A percentile compares a stretch with the other conserved stretches of the same genome.
These are phyloP conservation scores for Nebria salina DNA, from an alignment of 2,888 invertebrate species.

Conservation along the genomic window DNA sequence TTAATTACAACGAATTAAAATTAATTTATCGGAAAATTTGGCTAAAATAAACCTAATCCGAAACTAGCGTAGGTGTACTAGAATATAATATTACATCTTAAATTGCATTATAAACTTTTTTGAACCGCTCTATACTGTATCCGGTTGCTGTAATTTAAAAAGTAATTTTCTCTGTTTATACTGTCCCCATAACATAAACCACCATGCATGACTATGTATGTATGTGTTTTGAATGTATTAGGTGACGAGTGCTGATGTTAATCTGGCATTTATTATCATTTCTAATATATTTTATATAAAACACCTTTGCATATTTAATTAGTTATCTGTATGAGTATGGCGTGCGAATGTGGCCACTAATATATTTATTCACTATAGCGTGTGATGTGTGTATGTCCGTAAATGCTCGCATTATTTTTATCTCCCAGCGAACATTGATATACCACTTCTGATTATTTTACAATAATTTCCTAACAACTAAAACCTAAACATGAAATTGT, in stretches of 20 bases:
- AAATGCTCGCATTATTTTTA: conserved; percentile 2
- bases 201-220: not conserved
- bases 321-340: conserved; percentile 18
- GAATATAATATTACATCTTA: too few relatives aligned
- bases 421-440: not conserved
- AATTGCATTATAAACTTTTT: too few relatives aligned
- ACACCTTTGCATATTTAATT: conserved; percentile 28
- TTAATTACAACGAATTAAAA: too few relatives aligned
- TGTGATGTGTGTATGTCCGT: not conserved
- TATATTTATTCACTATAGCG: conserved; percentile 7
- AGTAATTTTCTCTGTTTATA: not conserved
- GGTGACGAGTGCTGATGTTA: conserved; percentile 35
- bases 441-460: not conserved
- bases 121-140: not conserved
- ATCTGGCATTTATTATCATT: conserved; percentile 44
- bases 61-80: too few relatives aligned
- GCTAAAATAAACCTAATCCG: too few relatives aligned
- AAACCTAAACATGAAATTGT: not conserved
- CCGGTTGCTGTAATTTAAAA: not conserved
- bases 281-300: conserved; percentile 42
- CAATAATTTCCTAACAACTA: not conserved
- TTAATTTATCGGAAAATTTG: too few relatives aligned
- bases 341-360: not conserved
- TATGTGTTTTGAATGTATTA: conserved; percentile 3
- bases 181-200: not conserved